A percentile compares a stretch with the other conserved stretches of the same genome.
Evolutionary conservation across 1,140 invertebrate species (phyloP).

Genomic region (Patella vulgata): DNA sequence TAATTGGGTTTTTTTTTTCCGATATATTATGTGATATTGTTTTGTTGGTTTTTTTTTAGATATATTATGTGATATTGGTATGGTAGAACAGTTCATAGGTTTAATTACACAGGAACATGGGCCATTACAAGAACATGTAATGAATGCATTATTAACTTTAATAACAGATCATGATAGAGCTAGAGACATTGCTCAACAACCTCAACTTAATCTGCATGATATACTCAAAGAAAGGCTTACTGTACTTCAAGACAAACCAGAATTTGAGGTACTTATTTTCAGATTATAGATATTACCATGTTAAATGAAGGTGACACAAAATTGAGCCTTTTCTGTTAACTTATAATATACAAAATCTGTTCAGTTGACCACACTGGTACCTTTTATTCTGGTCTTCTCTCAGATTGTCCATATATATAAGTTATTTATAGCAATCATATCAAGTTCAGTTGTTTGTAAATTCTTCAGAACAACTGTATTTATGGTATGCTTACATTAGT

Average conservation of each 20-base stretch:
- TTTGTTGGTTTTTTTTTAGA: constrained; percentile 56
- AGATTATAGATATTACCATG: too few species aligned
- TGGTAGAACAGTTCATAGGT: constrained; percentile 71
- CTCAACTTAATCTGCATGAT: constrained; percentile 67
- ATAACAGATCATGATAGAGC: constrained; percentile 68
- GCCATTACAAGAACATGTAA: constrained; percentile 70
- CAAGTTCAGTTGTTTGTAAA: too few species aligned
- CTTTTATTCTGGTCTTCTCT: background rate
- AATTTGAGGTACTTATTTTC: constrained; percentile 62
- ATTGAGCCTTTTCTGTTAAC: background rate
- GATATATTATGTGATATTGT: too few species aligned
- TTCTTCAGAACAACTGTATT: too few species aligned
- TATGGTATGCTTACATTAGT: too few species aligned
- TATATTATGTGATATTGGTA: constrained; percentile 71
- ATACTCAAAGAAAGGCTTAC: constrained; percentile 65
- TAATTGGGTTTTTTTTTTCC: too few species aligned
- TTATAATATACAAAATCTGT: background rate
- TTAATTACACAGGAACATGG: constrained; percentile 67
- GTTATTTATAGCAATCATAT: too few species aligned
- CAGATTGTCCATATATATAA: too few species aligned
- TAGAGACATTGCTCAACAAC: constrained; percentile 67
- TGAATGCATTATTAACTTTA: constrained; percentile 69
- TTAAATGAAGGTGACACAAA: background rate
- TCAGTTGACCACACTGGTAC: background rate
- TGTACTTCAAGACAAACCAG: constrained; percentile 57